Conservation (phyloP, 2,888 invertebrate genomes). For the Sceliomorpha sp. region DNA sequence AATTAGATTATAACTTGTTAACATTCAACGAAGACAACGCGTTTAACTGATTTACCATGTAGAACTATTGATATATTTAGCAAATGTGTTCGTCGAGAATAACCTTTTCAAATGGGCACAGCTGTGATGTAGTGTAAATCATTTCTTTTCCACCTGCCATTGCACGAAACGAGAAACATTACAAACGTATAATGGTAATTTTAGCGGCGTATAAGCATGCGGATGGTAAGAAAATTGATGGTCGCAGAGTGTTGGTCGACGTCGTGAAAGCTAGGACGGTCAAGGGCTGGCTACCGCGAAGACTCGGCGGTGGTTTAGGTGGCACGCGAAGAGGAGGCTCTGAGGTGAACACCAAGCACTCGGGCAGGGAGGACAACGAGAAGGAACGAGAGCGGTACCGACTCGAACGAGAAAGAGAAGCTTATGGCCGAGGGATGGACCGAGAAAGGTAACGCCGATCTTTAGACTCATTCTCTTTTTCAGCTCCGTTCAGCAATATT, state of each 20-base stretch:
- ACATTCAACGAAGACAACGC: too few species aligned
- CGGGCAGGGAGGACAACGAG: constrained; percentile 96
- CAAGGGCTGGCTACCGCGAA: constrained; percentile 98
- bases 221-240: constrained; percentile 99
- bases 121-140: too few species aligned
- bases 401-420: constrained; percentile 87
- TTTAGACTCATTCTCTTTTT: too few species aligned
- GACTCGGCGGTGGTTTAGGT: constrained; percentile 97
- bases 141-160: too few species aligned
- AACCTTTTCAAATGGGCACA: too few species aligned
- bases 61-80: too few species aligned
- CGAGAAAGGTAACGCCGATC: constrained; percentile 81
- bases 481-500: too few species aligned
- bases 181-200: constrained; percentile 78
- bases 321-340: constrained; percentile 97
- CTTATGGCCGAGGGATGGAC: constrained; percentile 81
- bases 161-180: too few species aligned
- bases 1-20: too few species aligned
- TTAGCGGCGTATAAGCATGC: constrained; percentile 99
- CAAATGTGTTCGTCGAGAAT: too few species aligned
- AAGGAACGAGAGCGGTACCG: constrained; percentile 92
- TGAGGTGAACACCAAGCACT: constrained; percentile 98
- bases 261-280: constrained; percentile 99
- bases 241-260: constrained; percentile 98
- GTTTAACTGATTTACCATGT: too few species aligned